Conservation (phyloP, 1,140 invertebrate genomes). For the Drosophila chauvacae region DNA sequence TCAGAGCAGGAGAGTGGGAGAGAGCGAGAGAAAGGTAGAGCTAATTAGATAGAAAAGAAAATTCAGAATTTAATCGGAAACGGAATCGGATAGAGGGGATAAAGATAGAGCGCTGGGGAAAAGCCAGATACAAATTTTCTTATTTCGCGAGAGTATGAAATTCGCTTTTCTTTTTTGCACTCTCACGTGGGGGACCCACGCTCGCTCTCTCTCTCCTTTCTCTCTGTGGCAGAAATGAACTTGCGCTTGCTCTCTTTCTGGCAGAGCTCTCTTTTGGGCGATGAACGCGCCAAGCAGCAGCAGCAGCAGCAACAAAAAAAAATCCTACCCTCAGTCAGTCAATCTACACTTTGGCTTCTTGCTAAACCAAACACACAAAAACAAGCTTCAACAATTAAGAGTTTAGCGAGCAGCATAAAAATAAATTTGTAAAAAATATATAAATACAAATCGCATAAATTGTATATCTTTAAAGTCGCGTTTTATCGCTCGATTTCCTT, state of each 20-base stretch:
- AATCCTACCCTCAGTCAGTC: constrained; percentile 84
- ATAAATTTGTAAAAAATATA: constrained; percentile 24
- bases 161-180: constrained; percentile 28
- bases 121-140: constrained; percentile 35
- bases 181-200: constrained; percentile 35
- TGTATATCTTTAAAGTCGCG: constrained; percentile 8
- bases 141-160: constrained; percentile 30
- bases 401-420: constrained; percentile 5
- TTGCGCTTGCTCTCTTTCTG: constrained; percentile 33
- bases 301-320: constrained; percentile 61
- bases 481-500: constrained; percentile 21
- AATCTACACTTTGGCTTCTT: constrained; percentile 85
- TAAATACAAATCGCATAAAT: constrained; percentile 12
- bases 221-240: constrained; percentile 43
- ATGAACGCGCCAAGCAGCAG: constrained; percentile 66
- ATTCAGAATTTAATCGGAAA: constrained; percentile 16
- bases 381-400: constrained; percentile 36
- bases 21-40: constrained; percentile 1
- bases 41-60: constrained; percentile 38
- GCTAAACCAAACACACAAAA: constrained; percentile 77
- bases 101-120: not conserved
- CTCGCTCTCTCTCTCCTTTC: constrained; percentile 4
- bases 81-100: constrained; percentile 4
- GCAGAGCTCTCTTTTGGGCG: constrained; percentile 42
- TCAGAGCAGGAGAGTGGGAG: not conserved